Conservation (phyloP, 2,888 invertebrate species). For the Torymus tubicola region DNA sequence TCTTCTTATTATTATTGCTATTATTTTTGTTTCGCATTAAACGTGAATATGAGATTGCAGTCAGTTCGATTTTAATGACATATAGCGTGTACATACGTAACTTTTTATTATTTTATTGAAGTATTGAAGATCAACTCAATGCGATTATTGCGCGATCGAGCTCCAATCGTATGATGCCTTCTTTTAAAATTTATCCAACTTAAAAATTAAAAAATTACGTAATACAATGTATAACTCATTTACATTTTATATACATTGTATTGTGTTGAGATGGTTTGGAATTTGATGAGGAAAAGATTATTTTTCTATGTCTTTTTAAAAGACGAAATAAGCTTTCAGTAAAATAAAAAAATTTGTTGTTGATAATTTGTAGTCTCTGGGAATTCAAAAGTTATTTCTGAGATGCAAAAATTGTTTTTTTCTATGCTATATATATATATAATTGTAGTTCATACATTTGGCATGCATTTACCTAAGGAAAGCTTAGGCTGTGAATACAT, state of each 20-base stretch:
- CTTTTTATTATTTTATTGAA: slow-evolving; percentile 41
- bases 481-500: slow-evolving; percentile 76
- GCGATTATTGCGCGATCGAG: slow-evolving; percentile 43
- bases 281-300: slow-evolving; percentile 1
- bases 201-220: slow-evolving; percentile 4
- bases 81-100: slow-evolving; percentile 53
- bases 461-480: slow-evolving; percentile 74
- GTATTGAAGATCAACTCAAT: slow-evolving; percentile 12
- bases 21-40: slow-evolving; percentile 29
- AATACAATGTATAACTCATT: slow-evolving; percentile 15
- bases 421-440: slow-evolving; percentile 17
- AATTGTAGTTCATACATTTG: slow-evolving; percentile 48
- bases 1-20: slow-evolving; percentile 35
- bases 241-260: slow-evolving; percentile 7
- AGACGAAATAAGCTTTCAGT: slow-evolving; percentile 8
- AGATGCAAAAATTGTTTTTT: slow-evolving; percentile 35
- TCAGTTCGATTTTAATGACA: slow-evolving; percentile 52
- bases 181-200: slow-evolving; percentile 32
- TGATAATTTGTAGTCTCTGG: slow-evolving; percentile 29
- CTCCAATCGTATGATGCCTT: slow-evolving; percentile 56
- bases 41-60: slow-evolving; percentile 51
- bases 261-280: too few relatives aligned
- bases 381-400: slow-evolving; percentile 35
- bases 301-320: slow-evolving; percentile 22
- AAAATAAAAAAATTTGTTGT: slow-evolving; percentile 19